These are phyloP conservation scores for Streblospio benedicti DNA, from an alignment of 1,140 invertebrate genomes.

Conservation along the genomic window DNA sequence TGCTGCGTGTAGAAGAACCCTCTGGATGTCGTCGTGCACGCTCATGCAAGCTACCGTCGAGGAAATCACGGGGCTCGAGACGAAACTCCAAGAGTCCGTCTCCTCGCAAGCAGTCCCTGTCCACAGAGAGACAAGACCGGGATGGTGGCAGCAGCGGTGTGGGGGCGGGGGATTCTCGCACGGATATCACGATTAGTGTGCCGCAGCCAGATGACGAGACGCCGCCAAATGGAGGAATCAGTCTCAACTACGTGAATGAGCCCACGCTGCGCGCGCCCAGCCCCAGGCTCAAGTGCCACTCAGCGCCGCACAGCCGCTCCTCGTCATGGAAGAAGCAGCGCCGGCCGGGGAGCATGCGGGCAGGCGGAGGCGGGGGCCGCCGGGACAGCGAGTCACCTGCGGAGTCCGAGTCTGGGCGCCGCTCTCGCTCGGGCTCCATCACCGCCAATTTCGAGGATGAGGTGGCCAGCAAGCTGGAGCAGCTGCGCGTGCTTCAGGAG, in stretches of 20 bases:
- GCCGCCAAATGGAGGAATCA: background rate
- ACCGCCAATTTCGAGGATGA: slow-evolving; percentile 15
- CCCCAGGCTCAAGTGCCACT: slow-evolving; percentile 7
- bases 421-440: background rate
- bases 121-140: background rate
- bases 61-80: background rate
- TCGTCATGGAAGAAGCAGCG: slow-evolving; percentile 19
- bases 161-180: background rate
- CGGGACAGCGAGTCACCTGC: slow-evolving; percentile 41
- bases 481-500: slow-evolving; percentile 10
- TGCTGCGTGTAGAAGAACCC: background rate
- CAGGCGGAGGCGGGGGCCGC: slow-evolving; percentile 52
- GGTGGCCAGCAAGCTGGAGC: slow-evolving; percentile 6
- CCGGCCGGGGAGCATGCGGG: slow-evolving; percentile 15
- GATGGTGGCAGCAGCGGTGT: background rate
- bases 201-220: too few relatives aligned
- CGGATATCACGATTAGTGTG: too few relatives aligned
- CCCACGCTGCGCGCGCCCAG: slow-evolving; percentile 6
- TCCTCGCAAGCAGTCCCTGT: background rate
- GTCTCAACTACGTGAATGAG: slow-evolving; percentile 1
- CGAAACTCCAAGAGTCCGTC: slow-evolving; percentile 7
- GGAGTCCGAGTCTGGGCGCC: background rate
- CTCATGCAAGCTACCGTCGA: slow-evolving; percentile 16
- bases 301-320: slow-evolving; percentile 12
- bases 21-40: background rate